phyloP scores from a whole-genome alignment of 2,113 vertebrate genomes.

The Penelope pileata region DNA sequence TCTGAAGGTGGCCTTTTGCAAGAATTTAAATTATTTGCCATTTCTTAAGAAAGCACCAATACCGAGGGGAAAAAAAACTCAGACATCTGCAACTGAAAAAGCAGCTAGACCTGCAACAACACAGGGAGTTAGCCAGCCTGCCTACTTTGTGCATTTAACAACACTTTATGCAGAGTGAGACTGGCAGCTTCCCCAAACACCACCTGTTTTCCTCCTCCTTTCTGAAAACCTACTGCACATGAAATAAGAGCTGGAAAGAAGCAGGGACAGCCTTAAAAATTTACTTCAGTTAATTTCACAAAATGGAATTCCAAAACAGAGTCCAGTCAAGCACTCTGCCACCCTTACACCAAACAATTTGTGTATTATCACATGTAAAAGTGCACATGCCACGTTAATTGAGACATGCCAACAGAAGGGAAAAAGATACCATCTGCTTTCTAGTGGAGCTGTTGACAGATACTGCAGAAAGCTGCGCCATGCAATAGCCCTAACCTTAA shows the following conservation, averaged over 20 bases:
- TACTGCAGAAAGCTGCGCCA: not conserved
- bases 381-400: fast-evolving
- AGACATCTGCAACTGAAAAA: not conserved
- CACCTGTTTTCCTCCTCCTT: fast-evolving
- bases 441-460: not conserved
- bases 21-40: not conserved
- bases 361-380: not conserved
- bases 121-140: not conserved
- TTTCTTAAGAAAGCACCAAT: not conserved
- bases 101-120: not conserved
- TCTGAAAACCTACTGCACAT: not conserved
- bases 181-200: not conserved
- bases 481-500: not conserved
- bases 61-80: not conserved
- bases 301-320: not conserved
- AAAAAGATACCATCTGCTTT: not conserved
- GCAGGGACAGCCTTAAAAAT: not conserved
- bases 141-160: not conserved
- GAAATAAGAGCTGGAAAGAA: not conserved
- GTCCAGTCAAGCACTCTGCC: not conserved
- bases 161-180: not conserved
- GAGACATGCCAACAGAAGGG: fast-evolving
- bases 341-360: fast-evolving
- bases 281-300: not conserved
- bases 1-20: not conserved